phyloP scores from a whole-genome alignment of 2,797 vertebrate genomes.

The Danio aesculapii region DNA sequence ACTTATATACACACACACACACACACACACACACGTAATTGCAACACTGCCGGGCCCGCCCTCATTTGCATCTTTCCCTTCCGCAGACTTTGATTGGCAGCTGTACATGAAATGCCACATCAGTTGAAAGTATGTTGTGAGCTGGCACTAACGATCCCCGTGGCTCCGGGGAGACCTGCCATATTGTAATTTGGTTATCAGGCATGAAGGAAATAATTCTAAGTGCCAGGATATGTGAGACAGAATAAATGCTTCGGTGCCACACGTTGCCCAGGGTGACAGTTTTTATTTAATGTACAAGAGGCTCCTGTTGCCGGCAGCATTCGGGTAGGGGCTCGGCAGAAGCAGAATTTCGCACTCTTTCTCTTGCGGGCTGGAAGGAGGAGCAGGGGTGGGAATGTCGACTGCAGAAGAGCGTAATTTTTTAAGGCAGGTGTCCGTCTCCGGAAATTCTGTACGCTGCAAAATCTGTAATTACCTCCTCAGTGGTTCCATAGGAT shows the following conservation, averaged over 20 bases:
- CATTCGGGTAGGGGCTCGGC: slow-evolving; percentile 78
- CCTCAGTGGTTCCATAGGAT: slow-evolving; percentile 35
- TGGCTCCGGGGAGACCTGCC: slow-evolving; percentile 98
- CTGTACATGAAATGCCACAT: slow-evolving; percentile 99
- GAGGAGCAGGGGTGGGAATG: slow-evolving; percentile 46
- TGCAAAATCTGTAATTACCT: slow-evolving; percentile 56
- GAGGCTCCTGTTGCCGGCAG: slow-evolving; percentile 95
- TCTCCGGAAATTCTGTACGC: slow-evolving; percentile 25
- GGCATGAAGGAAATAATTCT: slow-evolving; percentile 99
- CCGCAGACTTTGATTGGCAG: slow-evolving; percentile 94
- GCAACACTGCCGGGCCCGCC: slow-evolving; percentile 88
- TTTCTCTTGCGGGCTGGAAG: slow-evolving; percentile 26
- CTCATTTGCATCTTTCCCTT: slow-evolving; percentile 94
- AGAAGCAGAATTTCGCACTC: slow-evolving; percentile 35
- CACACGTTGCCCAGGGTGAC: slow-evolving; percentile 98
- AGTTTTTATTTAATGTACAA: slow-evolving; percentile 99
- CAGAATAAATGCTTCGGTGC: slow-evolving; percentile 98
- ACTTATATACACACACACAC: slow-evolving; percentile 22
- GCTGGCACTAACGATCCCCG: slow-evolving; percentile 98
- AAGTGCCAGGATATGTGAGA: slow-evolving; percentile 99
- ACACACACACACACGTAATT: slow-evolving; percentile 83
- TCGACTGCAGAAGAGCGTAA: slow-evolving; percentile 21
- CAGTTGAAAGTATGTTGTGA: slow-evolving; percentile 99
- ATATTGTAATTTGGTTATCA: slow-evolving; percentile 99
- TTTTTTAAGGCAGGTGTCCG: slow-evolving; percentile 48